Evolutionary conservation across 2,888 invertebrate species (phyloP).

Genomic region (Idaea dimidiata): DNA sequence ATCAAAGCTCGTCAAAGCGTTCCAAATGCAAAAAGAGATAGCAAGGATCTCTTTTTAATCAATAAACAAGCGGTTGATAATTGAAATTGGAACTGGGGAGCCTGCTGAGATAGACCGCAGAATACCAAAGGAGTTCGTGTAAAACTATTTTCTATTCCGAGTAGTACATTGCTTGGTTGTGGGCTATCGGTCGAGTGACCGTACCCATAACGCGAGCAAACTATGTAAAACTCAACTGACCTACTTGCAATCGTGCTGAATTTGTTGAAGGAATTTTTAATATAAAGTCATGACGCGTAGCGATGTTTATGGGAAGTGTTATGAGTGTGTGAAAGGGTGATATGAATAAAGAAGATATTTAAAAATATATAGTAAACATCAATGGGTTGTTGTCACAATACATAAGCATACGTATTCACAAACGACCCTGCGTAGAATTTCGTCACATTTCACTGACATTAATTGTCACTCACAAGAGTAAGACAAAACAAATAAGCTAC

Average conservation of each 20-base stretch:
- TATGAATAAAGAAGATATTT: neutral
- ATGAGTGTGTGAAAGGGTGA: conserved; percentile 9
- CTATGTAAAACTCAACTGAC: conserved; percentile 46
- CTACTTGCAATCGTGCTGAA: conserved; percentile 34
- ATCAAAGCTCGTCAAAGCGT: neutral
- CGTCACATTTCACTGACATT: no score
- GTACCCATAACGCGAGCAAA: conserved; percentile 32
- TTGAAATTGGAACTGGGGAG: conserved; percentile 52
- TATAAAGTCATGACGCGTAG: conserved; percentile 37
- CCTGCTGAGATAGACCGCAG: conserved; percentile 32
- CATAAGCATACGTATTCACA: no score
- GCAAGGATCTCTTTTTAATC: conserved; percentile 14
- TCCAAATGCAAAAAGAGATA: neutral
- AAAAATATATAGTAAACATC: no score
- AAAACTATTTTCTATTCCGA: conserved; percentile 54
- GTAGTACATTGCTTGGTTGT: conserved; percentile 24
- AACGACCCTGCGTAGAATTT: no score
- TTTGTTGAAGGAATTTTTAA: conserved; percentile 46
- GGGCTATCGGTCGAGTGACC: conserved; percentile 38
- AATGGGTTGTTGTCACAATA: no score
- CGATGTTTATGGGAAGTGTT: conserved; percentile 34
- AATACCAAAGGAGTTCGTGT: conserved; percentile 52
- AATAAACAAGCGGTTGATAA: conserved; percentile 48
- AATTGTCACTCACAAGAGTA: no score
- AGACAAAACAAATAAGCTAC: no score